Base-by-base conservation (phyloP, 2,888 invertebrate genomes). In the Andricus quercusramuli region DNA sequence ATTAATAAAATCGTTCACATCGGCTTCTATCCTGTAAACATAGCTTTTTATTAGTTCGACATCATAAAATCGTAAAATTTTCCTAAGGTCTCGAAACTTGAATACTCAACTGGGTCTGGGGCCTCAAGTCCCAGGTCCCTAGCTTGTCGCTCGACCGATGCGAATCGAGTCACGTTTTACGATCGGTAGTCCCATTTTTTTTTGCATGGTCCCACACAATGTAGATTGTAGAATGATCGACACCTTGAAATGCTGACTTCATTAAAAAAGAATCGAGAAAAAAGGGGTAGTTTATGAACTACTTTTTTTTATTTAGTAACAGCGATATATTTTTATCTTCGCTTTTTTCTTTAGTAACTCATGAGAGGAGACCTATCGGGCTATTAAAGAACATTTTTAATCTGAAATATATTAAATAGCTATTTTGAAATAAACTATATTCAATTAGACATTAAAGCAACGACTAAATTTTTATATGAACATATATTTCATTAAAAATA, bases 1-100 rank as follows among this genome's bases (percentile, higher is more conserved):
- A 90, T 90, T 90, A 90, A 90, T 90, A 90, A 90, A 90, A 90
- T 89, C 86, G 83, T 86, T 67, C 76, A 25, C 66, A 64, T 41
- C 66, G 76, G 47, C 25, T 56, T 74, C 70, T 77, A 47, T 68
- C 89, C 84, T 88, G 89, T 89, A 88, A 88, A 89, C 87, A 87
- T 83, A 85, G 82, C 80, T 82, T 88, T 89, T 89, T 88, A 89
- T 84, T 82, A 85, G 83, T 83, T 77, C 80, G 79, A 78, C 78
- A 78, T 74, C 66, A 79, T 81, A 80, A 78, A 84, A 86, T 90
- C 90, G 88, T 90, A 88, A 91, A 90, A 85, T 84, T 87, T 86
- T 85, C 85, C 83, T 83, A 85, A 82, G 80, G 78, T 79, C 85
- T 80, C 83, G 79, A 37, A 41, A 59, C 51, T 77, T 51, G 47